These are phyloP conservation scores for Vanessa cardui DNA, from an alignment of 2,888 invertebrate genomes.

Conservation along the genomic window DNA sequence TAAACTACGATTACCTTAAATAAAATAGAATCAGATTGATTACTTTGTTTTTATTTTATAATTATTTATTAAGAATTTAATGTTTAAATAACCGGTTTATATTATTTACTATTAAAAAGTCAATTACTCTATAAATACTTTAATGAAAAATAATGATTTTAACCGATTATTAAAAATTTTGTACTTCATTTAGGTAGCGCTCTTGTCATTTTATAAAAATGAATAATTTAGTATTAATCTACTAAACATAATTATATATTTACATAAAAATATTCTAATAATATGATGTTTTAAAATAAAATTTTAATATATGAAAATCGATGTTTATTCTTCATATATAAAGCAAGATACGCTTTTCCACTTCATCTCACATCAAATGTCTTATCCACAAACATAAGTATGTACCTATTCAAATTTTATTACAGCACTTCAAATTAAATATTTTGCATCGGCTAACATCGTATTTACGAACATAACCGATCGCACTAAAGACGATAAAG, in stretches of 20 bases:
- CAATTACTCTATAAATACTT: neutral
- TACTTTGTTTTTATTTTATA: neutral
- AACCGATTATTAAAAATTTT: neutral
- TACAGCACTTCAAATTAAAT: no score
- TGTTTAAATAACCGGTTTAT: no score
- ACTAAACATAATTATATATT: neutral
- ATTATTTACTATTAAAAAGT: neutral
- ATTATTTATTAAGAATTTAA: no score
- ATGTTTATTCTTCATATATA: conserved; percentile 26
- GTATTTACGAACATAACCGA: no score
- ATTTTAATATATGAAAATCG: conserved; percentile 25
- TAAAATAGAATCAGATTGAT: conserved; percentile 9
- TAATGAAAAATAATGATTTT: neutral
- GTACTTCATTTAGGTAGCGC: neutral
- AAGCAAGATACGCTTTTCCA: conserved; percentile 39
- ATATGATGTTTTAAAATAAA: conserved; percentile 27
- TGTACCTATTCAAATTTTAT: neutral
- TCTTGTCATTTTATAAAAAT: neutral
- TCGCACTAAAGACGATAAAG: no score
- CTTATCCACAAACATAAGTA: neutral
- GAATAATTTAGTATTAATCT: neutral
- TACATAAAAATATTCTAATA: conserved; percentile 7
- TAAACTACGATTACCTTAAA: conserved; percentile 21
- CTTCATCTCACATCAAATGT: neutral
- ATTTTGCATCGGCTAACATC: no score